phyloP scores from a whole-genome alignment of 2,797 vertebrate genomes.

The Catamblyrhynchus diadema region DNA sequence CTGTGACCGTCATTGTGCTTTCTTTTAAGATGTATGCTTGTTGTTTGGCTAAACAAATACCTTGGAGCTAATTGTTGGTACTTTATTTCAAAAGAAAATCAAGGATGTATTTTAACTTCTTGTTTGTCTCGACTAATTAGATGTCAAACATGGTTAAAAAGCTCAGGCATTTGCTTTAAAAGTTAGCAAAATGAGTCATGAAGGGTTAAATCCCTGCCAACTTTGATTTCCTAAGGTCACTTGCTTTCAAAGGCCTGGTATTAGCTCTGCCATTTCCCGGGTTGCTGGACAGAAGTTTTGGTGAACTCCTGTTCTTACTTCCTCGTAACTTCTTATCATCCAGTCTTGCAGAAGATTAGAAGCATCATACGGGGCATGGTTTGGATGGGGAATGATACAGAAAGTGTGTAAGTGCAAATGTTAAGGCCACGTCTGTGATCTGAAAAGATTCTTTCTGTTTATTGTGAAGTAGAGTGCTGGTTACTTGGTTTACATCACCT shows the following conservation, averaged over 20 bases:
- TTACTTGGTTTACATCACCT: constrained; percentile 58
- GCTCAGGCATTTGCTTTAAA: constrained; percentile 56
- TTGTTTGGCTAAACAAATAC: constrained; percentile 53
- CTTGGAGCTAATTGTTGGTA: constrained; percentile 37
- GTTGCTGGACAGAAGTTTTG: constrained; percentile 64
- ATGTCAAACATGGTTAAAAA: constrained; percentile 75
- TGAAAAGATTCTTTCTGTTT: constrained; percentile 55
- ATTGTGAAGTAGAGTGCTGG: constrained; percentile 65
- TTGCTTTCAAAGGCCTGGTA: constrained; percentile 75
- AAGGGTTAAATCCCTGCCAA: constrained; percentile 80
- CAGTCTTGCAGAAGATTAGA: constrained; percentile 44
- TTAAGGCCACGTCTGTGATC: background rate
- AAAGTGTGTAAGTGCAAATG: background rate
- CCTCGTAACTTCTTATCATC: constrained; percentile 35
- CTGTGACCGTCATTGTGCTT: background rate
- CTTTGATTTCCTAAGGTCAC: constrained; percentile 80
- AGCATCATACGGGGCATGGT: background rate
- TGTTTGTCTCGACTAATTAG: constrained; percentile 66
- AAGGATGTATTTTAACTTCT: constrained; percentile 45
- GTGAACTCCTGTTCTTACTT: constrained; percentile 43
- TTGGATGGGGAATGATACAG: background rate
- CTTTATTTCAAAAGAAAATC: constrained; percentile 62
- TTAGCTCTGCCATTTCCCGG: constrained; percentile 71
- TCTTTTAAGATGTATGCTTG: background rate
- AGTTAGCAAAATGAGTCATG: constrained; percentile 66